Conservation (phyloP, 2,797 vertebrate species). For the Galagoides demidoff region DNA sequence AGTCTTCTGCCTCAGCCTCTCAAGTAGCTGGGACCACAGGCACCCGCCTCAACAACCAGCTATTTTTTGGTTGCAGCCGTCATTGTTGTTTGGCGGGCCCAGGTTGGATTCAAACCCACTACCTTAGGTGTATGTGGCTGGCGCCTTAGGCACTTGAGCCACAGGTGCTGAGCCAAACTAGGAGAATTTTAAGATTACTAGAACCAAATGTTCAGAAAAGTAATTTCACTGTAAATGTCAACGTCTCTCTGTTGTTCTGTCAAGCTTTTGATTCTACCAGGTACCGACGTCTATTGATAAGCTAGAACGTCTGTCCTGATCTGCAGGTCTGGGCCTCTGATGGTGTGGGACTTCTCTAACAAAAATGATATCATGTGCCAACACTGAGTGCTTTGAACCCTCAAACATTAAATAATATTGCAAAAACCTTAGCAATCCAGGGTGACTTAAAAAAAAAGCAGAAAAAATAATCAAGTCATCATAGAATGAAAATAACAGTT, state of each 20-base stretch:
- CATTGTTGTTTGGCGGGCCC: too few species aligned
- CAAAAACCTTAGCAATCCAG: neutral
- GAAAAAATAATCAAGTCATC: neutral
- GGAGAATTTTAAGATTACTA: constrained; percentile 43
- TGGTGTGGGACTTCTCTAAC: neutral
- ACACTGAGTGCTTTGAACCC: neutral
- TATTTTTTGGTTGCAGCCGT: too few species aligned
- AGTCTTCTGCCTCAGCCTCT: too few species aligned
- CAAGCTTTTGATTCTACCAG: constrained; percentile 13
- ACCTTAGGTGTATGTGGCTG: too few species aligned
- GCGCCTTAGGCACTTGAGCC: too few species aligned
- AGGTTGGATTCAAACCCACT: too few species aligned
- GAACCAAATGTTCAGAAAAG: constrained; percentile 61
- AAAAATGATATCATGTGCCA: neutral
- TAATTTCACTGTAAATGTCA: constrained; percentile 47
- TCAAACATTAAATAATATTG: neutral
- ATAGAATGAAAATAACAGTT: neutral
- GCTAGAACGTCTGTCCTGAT: neutral
- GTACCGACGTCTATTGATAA: neutral
- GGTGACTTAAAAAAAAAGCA: neutral
- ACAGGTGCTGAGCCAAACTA: too few species aligned
- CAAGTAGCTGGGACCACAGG: too few species aligned
- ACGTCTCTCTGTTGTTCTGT: neutral
- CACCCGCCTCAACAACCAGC: too few species aligned
- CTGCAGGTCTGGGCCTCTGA: neutral